A percentile compares a stretch with the other conserved stretches of the same genome.
phyloP scores from a whole-genome alignment of 92 coral and sea anemone species.

The Desmophyllum pertusum region DNA sequence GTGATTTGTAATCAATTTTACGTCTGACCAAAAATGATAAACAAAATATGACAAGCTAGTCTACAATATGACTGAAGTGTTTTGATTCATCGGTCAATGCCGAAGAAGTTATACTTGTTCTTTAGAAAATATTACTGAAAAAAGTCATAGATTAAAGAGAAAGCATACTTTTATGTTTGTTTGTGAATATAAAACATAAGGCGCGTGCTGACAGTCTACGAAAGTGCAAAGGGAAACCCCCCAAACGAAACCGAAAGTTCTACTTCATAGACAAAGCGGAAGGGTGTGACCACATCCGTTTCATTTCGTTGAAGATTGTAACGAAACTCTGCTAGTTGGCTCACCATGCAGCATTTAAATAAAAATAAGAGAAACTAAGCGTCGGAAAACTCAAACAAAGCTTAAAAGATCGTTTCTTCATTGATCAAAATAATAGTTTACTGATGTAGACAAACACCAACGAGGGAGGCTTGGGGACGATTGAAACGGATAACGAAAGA shows the following conservation, averaged over 20 bases:
- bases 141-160: not conserved
- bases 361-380: not conserved
- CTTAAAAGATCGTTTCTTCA: no score
- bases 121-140: no score
- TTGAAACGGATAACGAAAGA: no score
- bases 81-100: not conserved
- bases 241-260: not conserved
- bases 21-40: not conserved
- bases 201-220: not conserved
- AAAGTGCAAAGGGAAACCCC: not conserved
- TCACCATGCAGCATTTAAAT: not conserved
- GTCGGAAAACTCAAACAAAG: no score
- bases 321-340: not conserved
- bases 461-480: no score
- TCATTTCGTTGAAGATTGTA: not conserved
- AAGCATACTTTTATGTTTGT: not conserved
- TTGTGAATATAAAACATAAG: not conserved
- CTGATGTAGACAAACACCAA: no score
- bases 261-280: not conserved
- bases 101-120: not conserved
- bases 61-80: not conserved
- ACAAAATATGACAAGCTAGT: not conserved
- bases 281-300: not conserved
- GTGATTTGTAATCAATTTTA: not conserved
- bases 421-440: no score